phyloP scores from a whole-genome alignment of 2,888 invertebrate genomes.

The Oegoconia quadripuncta region DNA sequence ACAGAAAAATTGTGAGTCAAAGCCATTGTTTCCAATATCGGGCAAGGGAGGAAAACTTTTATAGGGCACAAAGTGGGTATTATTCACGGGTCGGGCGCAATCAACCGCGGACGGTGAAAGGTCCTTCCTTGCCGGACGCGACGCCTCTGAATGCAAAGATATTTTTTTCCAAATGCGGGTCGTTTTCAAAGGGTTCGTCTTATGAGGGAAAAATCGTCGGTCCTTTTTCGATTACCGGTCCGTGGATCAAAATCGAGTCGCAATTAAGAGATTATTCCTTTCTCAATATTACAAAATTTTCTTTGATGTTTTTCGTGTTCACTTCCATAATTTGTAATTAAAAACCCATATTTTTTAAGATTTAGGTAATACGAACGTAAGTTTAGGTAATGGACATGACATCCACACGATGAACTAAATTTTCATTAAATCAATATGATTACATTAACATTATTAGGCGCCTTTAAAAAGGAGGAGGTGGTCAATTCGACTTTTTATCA shows the following conservation, averaged over 20 bases:
- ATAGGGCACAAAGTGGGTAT: constrained; percentile 76
- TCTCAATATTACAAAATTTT: constrained; percentile 26
- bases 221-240: constrained; percentile 68
- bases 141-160: constrained; percentile 73
- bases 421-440: too few species aligned
- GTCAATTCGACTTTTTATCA: too few species aligned
- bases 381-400: too few species aligned
- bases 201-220: constrained; percentile 58
- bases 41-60: constrained; percentile 66
- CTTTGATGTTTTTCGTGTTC: not conserved
- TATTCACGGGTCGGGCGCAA: constrained; percentile 68
- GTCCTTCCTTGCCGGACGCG: constrained; percentile 61
- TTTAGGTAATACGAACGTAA: too few species aligned
- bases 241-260: constrained; percentile 55
- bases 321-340: not conserved
- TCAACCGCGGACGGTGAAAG: constrained; percentile 53
- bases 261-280: constrained; percentile 64
- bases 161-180: constrained; percentile 68
- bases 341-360: not conserved
- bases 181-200: constrained; percentile 71
- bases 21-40: constrained; percentile 75
- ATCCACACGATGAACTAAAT: too few species aligned
- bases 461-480: too few species aligned
- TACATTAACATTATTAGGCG: too few species aligned
- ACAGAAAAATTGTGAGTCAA: constrained; percentile 69